These are phyloP conservation scores for Tachina grossa DNA, from an alignment of 2,888 invertebrate genomes.

Conservation along the genomic window DNA sequence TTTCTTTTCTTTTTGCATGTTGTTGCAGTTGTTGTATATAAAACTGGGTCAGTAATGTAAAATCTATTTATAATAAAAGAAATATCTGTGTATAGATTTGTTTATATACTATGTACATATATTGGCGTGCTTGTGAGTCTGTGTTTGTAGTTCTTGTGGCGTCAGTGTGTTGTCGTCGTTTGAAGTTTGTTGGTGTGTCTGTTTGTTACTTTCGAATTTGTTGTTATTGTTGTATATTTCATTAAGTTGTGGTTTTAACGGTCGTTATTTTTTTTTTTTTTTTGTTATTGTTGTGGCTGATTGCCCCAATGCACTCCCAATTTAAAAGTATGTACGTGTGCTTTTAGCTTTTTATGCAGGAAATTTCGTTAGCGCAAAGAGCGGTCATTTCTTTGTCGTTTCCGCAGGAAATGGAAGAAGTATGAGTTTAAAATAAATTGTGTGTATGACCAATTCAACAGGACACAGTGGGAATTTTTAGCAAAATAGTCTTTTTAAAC, in stretches of 20 bases:
- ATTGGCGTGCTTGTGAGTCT: neutral
- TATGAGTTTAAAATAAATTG: constrained; percentile 8
- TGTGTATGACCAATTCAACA: constrained; percentile 2
- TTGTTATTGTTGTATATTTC: constrained; percentile 29
- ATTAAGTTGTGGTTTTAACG: constrained; percentile 50
- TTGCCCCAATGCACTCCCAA: constrained; percentile 55
- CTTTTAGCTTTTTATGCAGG: constrained; percentile 36
- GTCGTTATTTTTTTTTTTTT: constrained; percentile 17
- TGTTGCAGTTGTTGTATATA: constrained; percentile 20
- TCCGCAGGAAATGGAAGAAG: neutral
- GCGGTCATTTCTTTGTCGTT: constrained; percentile 31
- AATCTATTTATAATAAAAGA: constrained; percentile 67
- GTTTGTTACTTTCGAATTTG: constrained; percentile 46
- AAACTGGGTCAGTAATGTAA: constrained; percentile 75
- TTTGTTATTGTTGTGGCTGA: constrained; percentile 66
- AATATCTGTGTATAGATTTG: neutral
- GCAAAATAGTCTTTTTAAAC: no score
- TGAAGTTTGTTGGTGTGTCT: constrained; percentile 22
- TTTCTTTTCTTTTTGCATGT: constrained; percentile 4
- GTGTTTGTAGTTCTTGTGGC: constrained; percentile 57
- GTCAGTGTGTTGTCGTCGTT: constrained; percentile 65
- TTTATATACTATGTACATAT: neutral
- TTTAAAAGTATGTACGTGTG: constrained; percentile 10
- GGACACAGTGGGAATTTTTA: no score
- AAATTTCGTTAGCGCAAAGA: constrained; percentile 34